Conservation (phyloP, 2,888 invertebrate species). For the Exephanes ischioxanthus region DNA sequence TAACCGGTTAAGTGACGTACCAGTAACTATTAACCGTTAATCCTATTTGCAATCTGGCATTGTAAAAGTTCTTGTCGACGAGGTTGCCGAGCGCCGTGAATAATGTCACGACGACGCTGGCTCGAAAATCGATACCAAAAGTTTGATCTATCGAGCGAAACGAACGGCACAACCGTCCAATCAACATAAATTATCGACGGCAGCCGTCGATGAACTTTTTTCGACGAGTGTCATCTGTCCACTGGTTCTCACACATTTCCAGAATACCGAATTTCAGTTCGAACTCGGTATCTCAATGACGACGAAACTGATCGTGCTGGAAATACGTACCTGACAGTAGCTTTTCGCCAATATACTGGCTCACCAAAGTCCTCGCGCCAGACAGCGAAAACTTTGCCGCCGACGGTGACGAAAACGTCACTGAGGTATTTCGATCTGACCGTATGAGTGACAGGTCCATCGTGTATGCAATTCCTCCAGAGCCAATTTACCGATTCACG, state of each 20-base stretch:
- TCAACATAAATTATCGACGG: neutral
- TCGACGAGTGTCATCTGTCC: neutral
- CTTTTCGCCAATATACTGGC: constrained; percentile 90
- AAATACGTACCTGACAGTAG: constrained; percentile 81
- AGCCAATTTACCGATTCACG: constrained; percentile 86
- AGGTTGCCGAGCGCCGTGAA: neutral
- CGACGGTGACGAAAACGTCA: constrained; percentile 89
- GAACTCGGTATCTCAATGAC: neutral
- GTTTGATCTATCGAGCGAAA: neutral
- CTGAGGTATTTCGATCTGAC: constrained; percentile 88
- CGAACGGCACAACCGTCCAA: neutral
- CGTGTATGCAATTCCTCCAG: constrained; percentile 87
- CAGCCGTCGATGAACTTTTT: neutral
- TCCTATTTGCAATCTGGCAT: neutral
- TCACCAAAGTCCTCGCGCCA: constrained; percentile 90
- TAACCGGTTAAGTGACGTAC: neutral
- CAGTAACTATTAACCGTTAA: neutral
- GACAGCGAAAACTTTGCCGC: constrained; percentile 91
- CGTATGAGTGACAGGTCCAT: constrained; percentile 89
- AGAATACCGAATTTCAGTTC: neutral
- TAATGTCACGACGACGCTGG: neutral
- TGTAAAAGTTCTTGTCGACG: neutral
- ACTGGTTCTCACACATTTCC: neutral
- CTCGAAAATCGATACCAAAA: neutral
- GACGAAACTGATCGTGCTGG: neutral